Conservation (phyloP, 2,113 vertebrate genomes). For the Dryoscopus gambensis region DNA sequence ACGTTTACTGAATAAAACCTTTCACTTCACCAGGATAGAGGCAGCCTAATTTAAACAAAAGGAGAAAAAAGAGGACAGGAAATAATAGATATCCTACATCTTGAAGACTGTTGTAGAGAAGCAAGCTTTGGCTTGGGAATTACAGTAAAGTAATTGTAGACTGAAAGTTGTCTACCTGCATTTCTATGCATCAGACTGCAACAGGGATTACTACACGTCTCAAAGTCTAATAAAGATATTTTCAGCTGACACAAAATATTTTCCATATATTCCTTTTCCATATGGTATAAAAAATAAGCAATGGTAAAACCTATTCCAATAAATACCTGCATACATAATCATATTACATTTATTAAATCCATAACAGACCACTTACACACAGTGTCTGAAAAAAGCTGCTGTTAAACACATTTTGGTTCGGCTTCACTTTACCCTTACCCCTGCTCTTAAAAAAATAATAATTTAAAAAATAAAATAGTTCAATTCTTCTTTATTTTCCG, state of each 20-base stretch:
- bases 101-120: background rate
- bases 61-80: background rate
- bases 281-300: background rate
- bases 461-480: background rate
- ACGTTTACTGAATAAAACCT: background rate
- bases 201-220: background rate
- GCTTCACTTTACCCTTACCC: background rate
- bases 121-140: background rate
- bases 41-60: background rate
- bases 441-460: background rate
- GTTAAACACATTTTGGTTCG: background rate
- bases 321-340: background rate
- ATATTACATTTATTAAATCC: background rate
- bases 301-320: background rate
- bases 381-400: background rate
- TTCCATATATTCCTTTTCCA: background rate
- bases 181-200: background rate
- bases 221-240: background rate
- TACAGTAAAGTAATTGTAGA: background rate
- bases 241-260: background rate
- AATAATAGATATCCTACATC: background rate
- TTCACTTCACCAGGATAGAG: background rate
- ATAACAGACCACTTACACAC: background rate
- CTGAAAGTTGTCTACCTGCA: background rate
- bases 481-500: background rate